A percentile compares a stretch with the other conserved stretches of the same genome.
phyloP scores from a whole-genome alignment of 2,888 invertebrate genomes.

The Platycheirus rosarum region DNA sequence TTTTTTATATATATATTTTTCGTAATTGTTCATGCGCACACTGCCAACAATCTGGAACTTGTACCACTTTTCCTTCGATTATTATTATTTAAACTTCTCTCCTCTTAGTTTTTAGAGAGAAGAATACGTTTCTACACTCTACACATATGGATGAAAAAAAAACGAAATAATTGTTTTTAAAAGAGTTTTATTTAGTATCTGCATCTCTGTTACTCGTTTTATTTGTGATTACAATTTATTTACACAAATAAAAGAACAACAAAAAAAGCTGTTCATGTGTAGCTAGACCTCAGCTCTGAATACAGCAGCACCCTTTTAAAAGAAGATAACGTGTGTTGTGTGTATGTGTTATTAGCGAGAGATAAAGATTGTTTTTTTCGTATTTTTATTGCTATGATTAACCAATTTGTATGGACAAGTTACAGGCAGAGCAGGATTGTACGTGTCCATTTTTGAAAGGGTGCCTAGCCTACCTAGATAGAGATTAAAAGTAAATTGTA shows the following conservation, averaged over 20 bases:
- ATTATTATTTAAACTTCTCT: constrained; percentile 35
- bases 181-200: constrained; percentile 44
- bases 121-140: neutral
- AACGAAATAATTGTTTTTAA: constrained; percentile 46
- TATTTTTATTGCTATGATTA: constrained; percentile 45
- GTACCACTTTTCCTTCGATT: constrained; percentile 58
- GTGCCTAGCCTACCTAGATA: too few species aligned
- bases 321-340: constrained; percentile 14
- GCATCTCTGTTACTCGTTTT: constrained; percentile 7
- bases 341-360: constrained; percentile 21
- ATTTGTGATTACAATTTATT: constrained; percentile 45
- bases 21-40: constrained; percentile 62
- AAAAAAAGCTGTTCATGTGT: constrained; percentile 4
- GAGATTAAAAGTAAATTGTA: too few species aligned
- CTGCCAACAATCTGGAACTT: constrained; percentile 54
- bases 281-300: neutral
- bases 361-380: constrained; percentile 51
- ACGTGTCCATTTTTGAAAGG: neutral
- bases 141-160: constrained; percentile 10
- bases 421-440: neutral
- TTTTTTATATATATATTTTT: constrained; percentile 37
- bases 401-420: constrained; percentile 30
- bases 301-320: constrained; percentile 21
- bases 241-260: constrained; percentile 18
- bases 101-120: constrained; percentile 12